Evolutionary conservation across 2,888 invertebrate species (phyloP), one percentile per base, ranked within the genome.

Genomic region (Fragum whitleyi): DNA sequence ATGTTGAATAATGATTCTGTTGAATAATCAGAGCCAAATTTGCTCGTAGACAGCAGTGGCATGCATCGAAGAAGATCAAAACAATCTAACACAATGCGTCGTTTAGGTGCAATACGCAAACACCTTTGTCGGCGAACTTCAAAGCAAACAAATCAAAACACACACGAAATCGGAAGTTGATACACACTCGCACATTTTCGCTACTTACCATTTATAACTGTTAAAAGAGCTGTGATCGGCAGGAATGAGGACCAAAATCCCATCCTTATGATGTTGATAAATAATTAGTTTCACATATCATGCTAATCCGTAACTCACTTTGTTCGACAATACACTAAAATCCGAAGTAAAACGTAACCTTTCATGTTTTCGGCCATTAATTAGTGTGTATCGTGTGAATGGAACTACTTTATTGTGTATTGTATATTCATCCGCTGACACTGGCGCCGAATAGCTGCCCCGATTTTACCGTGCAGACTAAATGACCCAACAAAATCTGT

Each of bases 251-350:
- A 80, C 53, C 81, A 73, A 73, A 79, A 77, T 78, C 83, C 85
- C 85, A 87, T 86, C 86, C 86, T 83, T 87, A 84, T 77, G 84
- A 86, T 83, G 79, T 81, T 77, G 73, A 55, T 65, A 67, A 53
- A 47, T 55, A 51, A 62, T 51, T 73, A 28, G 32, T 53, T 55
- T 62, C 75, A 81, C 78, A 84, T 76, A 53, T 78, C 80, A 78
- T 76, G 68, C 57, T 68, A 51, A 51, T 77, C 69, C 71, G 21
- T 39, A 62, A 39, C 21, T 57, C 71, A 65, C 62, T 26, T 5
- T 55, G 23, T 28, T 57, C 65, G 39, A 39, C 72, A 77, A 77
- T 77, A 77, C 72, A 77, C 77, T 77, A 77, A 67, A 77, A 77
- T 77, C 72, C 77, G 26, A 47, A 77, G 77, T 61, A 61, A 67